Evolutionary conservation across 2,113 vertebrate genomes (phyloP), one percentile per base, ranked within the genome.

Genomic region (Eurypyga helias): DNA sequence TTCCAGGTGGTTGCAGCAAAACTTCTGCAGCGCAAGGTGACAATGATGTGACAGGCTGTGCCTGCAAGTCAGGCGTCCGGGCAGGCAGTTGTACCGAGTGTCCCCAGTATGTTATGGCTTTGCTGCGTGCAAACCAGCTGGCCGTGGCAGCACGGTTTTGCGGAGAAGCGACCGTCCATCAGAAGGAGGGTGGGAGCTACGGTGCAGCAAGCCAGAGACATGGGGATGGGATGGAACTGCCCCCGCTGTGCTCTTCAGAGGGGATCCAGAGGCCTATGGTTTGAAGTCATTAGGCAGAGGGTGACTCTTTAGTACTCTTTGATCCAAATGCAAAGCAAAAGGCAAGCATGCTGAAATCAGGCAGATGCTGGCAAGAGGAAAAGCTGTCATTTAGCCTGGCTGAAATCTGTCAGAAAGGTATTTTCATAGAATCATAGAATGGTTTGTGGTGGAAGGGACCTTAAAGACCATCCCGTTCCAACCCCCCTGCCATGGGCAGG

Each of bases 61-160:
- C 54, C 62, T 21, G 19, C 6, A 1, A 33, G 89, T 51, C 58
- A 31, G 38, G 18, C 4, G 0, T 41, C 41, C 41, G 10, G 19
- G 45, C 13, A 49, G 33, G 46, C 49, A 55, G 28, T 11, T 6
- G 8, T 3, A 3, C 34, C 1, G 1, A n/a, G 54, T 2, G 4
- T 20, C 28, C 14, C 28, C 2, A 3, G 13, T 34, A 19, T 1
- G 1, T 9, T 58, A 7, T 1, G 8, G 58, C 34, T 33, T 67
- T 36, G 34, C 51, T 45, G 45, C 3, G 2, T 38, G 45, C 1
- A 0, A 46, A 33, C 45, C 2, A 2, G 9, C 55, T 81, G 33
- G 20, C 83, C 4, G 1, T 17, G 10, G 25, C 2, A 1, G 11
- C 4, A 0, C 1, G 11, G 41, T 41, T 79, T 75, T 67, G 14